Conservation (phyloP, 2,797 vertebrate species). For the Phrynocephalus guinanensis region DNA sequence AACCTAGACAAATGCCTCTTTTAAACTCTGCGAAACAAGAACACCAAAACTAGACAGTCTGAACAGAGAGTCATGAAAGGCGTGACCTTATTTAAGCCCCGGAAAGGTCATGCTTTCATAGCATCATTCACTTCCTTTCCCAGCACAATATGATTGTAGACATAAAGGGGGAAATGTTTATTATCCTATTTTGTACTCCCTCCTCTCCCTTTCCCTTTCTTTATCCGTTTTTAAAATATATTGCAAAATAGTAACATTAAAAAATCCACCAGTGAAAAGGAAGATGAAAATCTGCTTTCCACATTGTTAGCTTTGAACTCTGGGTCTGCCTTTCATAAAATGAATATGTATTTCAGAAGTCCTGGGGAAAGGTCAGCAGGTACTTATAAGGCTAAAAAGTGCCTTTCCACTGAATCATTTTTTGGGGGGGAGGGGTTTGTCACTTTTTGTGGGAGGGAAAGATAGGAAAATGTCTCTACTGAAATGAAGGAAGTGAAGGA, state of each 20-base stretch:
- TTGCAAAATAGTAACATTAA: conserved; percentile 23
- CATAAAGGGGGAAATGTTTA: conserved; percentile 38
- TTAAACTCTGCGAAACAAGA: neutral
- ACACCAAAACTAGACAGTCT: neutral
- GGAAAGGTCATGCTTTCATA: conserved; percentile 16
- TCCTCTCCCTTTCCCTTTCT: neutral
- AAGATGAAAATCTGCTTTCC: neutral
- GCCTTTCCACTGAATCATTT: conserved; percentile 61
- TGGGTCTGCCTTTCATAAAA: conserved; percentile 37
- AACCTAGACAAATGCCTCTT: conserved; percentile 55
- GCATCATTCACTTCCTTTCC: conserved; percentile 12
- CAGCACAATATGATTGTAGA: conserved; percentile 10
- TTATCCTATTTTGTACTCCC: conserved; percentile 4
- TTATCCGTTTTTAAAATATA: neutral
- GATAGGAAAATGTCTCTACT: conserved; percentile 36
- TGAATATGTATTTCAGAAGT: conserved; percentile 59
- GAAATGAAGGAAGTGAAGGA: conserved; percentile 39
- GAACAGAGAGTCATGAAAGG: neutral
- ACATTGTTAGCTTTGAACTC: conserved; percentile 34
- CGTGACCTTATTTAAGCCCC: conserved; percentile 7
- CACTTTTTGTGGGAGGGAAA: conserved; percentile 31
- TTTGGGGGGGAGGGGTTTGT: conserved; percentile 41
- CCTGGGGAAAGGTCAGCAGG: conserved; percentile 62
- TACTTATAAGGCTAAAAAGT: conserved; percentile 57
- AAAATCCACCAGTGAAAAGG: neutral